Evolutionary conservation across 2,797 vertebrate genomes (phyloP), one percentile per base, ranked within the genome.

Genomic region (Ispidina lecontei): DNA sequence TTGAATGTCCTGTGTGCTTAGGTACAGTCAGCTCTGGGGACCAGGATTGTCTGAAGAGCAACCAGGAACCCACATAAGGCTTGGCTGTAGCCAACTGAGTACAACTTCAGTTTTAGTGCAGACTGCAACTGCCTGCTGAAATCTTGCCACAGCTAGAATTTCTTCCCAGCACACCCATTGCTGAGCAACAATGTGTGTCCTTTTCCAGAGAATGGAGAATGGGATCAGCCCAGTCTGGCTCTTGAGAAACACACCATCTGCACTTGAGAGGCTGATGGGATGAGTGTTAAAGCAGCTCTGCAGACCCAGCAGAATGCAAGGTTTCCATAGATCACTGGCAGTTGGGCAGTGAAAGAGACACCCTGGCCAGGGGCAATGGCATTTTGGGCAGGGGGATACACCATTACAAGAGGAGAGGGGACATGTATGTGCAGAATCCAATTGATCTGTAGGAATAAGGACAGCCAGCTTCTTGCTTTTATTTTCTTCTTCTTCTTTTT

Each of bases 361-460:
- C 95, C 93, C 96, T 96, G 96, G 95, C 97, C 94, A 1, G 35
- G 96, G 97, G 97, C 95, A 91, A 95, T 94, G 95, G 81, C 94
- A 87, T 67, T 96, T 90, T 73, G 94, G 94, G 94, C 93, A 71
- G 89, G 92, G 95, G 96, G 65, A 96, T 83, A 60, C 44, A 68
- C 64, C 91, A 94, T 95, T 92, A 89, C 87, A 83, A 80, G 89
- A 63, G 82, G 55, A 83, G 64, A 77, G 44, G 54, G n/a, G 47
- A 56, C 67, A 68, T 59, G 43, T 87, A 26, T 93, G 56, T 59
- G 81, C 63, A 92, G 68, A 87, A 89, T 55, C 51, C 49, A 90
- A 9, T 17, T 87, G 88, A 91, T 84, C 86, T 95, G 76, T 78
- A 94, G 87, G 69, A 96, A 90, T 79, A 89, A 93, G 56, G 62